These are phyloP conservation scores for Trypoxylus dichotomus DNA, from an alignment of 1,140 invertebrate species.

Conservation along the genomic window DNA sequence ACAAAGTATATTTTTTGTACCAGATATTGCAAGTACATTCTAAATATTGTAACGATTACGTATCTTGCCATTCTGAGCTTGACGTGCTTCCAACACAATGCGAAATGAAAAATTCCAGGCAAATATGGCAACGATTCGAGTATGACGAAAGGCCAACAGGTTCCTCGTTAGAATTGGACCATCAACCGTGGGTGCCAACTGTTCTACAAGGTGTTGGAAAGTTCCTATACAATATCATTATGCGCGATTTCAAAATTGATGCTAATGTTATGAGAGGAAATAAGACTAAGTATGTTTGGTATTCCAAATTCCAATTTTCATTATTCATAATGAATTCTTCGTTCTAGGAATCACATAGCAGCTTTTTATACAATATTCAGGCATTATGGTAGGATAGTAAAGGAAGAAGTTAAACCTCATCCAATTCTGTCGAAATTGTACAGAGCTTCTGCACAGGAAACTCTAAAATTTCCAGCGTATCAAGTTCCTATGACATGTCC, in stretches of 20 bases:
- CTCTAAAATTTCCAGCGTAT: constrained; percentile 69
- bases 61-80: constrained; percentile 44
- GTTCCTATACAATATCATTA: constrained; percentile 85
- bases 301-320: background rate
- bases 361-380: constrained; percentile 84
- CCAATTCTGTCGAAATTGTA: constrained; percentile 71
- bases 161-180: constrained; percentile 59
- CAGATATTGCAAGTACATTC: constrained; percentile 44
- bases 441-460: constrained; percentile 64
- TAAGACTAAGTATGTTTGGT: constrained; percentile 58
- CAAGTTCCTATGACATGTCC: constrained; percentile 77
- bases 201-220: constrained; percentile 69
- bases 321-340: too few relatives aligned
- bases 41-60: constrained; percentile 46
- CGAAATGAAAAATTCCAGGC: constrained; percentile 63
- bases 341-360: constrained; percentile 61
- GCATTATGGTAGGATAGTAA: constrained; percentile 62
- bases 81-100: constrained; percentile 49
- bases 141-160: constrained; percentile 60
- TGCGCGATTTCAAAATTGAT: constrained; percentile 83
- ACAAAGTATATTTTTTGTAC: background rate
- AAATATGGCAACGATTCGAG: constrained; percentile 72
- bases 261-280: constrained; percentile 65
- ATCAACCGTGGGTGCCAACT: constrained; percentile 65
- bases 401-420: constrained; percentile 85